Percentiles rank a stretch among this genome's conserved stretches.
Conservation (phyloP, 2,888 invertebrate genomes). For the Zygaena filipendulae region DNA sequence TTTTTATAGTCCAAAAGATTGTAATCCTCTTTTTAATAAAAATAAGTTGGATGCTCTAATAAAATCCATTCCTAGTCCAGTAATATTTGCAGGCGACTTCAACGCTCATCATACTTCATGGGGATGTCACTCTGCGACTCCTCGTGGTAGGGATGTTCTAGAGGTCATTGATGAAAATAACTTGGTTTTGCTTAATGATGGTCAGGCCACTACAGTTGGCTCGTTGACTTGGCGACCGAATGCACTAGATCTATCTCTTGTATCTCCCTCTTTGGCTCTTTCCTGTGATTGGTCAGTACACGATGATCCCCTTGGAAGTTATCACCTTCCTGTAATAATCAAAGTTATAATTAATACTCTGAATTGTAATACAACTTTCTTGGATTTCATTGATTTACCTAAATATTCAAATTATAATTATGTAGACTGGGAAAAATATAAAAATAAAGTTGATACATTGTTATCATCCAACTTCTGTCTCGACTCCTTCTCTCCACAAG, state of each 20-base stretch:
- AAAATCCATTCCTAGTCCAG: constrained; percentile 7
- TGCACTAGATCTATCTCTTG: constrained; percentile 9
- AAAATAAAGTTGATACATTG: background rate
- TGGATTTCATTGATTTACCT: constrained; percentile 1
- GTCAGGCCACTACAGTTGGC: constrained; percentile 8
- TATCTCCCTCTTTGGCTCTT: too few relatives aligned
- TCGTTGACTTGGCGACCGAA: constrained; percentile 5
- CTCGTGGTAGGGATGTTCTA: constrained; percentile 7
- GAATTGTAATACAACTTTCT: too few relatives aligned
- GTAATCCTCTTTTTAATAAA: constrained; percentile 8
- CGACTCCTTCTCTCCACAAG: too few relatives aligned
- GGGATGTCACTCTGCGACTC: constrained; percentile 4
- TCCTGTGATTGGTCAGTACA: constrained; percentile 5
- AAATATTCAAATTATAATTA: constrained; percentile 5
- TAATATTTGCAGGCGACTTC: too few relatives aligned
- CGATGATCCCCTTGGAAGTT: constrained; percentile 5
- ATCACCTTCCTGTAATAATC: constrained; percentile 8
- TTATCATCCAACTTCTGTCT: too few relatives aligned
- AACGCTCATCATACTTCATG: constrained; percentile 8
- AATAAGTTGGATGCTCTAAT: constrained; percentile 7
- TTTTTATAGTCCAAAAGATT: too few relatives aligned
- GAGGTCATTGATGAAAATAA: constrained; percentile 11
- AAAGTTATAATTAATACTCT: constrained; percentile 1
- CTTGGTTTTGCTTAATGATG: constrained; percentile 10
- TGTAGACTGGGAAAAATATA: constrained; percentile 6